A percentile compares a stretch with the other conserved stretches of the same genome.
phyloP scores from a whole-genome alignment of 2,888 invertebrate species.

The Ormyrus thymus region DNA sequence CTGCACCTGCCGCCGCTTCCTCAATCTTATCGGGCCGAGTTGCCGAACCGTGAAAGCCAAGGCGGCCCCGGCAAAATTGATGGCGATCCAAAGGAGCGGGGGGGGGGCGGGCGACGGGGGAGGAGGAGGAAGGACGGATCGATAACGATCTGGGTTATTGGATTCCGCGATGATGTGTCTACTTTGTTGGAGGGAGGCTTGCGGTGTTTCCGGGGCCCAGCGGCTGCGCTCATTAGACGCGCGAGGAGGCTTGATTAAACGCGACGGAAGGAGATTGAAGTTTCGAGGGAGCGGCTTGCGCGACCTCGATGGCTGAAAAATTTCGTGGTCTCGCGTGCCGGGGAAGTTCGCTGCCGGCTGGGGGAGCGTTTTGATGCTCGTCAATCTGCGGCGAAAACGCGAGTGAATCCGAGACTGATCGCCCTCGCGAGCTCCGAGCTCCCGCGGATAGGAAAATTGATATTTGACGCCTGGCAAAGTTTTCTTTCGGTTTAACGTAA shows the following conservation, averaged over 20 bases:
- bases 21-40: constrained; percentile 20
- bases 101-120: neutral
- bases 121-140: neutral
- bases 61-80: constrained; percentile 17
- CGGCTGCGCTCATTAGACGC: constrained; percentile 35
- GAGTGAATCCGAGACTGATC: neutral
- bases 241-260: constrained; percentile 32
- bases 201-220: neutral
- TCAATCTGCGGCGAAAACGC: neutral
- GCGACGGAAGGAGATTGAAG: constrained; percentile 3
- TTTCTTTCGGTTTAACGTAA: too few relatives aligned
- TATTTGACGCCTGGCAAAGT: too few relatives aligned
- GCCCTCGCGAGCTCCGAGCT: neutral
- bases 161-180: constrained; percentile 43
- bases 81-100: constrained; percentile 17
- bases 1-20: neutral
- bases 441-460: too few relatives aligned
- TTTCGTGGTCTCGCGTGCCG: neutral
- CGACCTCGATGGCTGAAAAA: neutral
- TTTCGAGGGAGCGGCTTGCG: neutral
- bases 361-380: constrained; percentile 2
- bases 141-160: constrained; percentile 51
- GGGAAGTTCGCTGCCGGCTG: too few relatives aligned
- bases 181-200: constrained; percentile 37
- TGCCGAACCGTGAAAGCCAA: constrained; percentile 23